Evolutionary conservation across 2,888 invertebrate species (phyloP).

Genomic region (Dorcus parallelipipedus): DNA sequence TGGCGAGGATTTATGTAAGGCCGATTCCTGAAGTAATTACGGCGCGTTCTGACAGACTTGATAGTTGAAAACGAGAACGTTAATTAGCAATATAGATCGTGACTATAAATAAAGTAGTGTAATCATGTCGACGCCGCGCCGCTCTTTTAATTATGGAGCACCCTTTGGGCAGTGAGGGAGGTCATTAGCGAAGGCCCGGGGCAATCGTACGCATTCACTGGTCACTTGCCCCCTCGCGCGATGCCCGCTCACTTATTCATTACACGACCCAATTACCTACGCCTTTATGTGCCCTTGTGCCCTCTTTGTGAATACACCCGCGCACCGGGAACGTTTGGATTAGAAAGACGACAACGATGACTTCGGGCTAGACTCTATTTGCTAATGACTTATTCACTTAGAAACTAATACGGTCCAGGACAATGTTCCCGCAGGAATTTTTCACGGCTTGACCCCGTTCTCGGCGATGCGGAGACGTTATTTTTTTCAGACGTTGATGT

Average conservation of each 20-base stretch:
- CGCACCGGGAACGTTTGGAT: conserved; percentile 21
- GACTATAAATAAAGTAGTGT: conserved; percentile 50
- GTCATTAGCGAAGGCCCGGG: conserved; percentile 36
- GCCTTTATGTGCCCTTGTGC: conserved; percentile 35
- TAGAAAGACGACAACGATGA: conserved; percentile 15
- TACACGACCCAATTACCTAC: conserved; percentile 39
- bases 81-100: conserved; percentile 51
- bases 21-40: conserved; percentile 32
- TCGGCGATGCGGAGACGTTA: no score
- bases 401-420: background rate
- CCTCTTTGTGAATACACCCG: conserved; percentile 31
- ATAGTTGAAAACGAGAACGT: conserved; percentile 45
- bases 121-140: conserved; percentile 41
- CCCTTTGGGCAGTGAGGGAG: conserved; percentile 39
- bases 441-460: no score
- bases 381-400: background rate
- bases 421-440: background rate
- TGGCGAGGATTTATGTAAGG: conserved; percentile 1
- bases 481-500: no score
- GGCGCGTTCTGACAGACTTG: conserved; percentile 38
- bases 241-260: conserved; percentile 35
- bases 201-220: conserved; percentile 29
- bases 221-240: conserved; percentile 25
- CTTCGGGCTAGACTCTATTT: background rate
- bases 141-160: conserved; percentile 47